These are phyloP conservation scores for Goniozus legneri DNA, from an alignment of 1,140 invertebrate genomes.

Conservation along the genomic window DNA sequence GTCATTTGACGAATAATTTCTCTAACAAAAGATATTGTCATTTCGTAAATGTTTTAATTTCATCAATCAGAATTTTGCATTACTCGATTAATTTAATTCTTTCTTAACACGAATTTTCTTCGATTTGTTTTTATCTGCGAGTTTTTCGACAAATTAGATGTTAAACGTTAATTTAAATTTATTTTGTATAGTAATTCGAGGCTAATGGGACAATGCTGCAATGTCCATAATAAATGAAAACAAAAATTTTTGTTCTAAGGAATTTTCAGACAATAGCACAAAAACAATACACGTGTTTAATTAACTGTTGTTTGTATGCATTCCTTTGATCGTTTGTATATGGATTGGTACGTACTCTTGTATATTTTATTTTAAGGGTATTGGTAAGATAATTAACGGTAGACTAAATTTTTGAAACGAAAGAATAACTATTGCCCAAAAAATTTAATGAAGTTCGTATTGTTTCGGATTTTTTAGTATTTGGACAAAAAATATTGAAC, in stretches of 20 bases:
- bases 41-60: too few species aligned
- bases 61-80: too few species aligned
- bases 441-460: too few species aligned
- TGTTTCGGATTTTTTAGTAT: too few species aligned
- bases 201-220: slow-evolving; percentile 41
- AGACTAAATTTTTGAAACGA: slow-evolving; percentile 6
- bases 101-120: too few species aligned
- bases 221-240: slow-evolving; percentile 28
- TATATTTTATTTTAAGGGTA: background rate
- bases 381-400: background rate
- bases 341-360: background rate
- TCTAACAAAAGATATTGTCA: too few species aligned
- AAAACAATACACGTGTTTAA: background rate
- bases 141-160: too few species aligned
- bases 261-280: slow-evolving; percentile 11
- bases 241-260: slow-evolving; percentile 18
- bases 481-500: too few species aligned
- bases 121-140: too few species aligned
- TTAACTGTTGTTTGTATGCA: background rate
- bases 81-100: too few species aligned
- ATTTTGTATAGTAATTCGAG: slow-evolving; percentile 36
- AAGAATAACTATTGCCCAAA: background rate
- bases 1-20: too few species aligned
- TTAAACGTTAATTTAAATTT: too few species aligned
- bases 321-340: background rate